Percentiles rank a stretch among this genome's conserved stretches.
These are phyloP conservation scores for Episyrphus balteatus DNA, from an alignment of 1,140 invertebrate genomes.

Conservation along the genomic window DNA sequence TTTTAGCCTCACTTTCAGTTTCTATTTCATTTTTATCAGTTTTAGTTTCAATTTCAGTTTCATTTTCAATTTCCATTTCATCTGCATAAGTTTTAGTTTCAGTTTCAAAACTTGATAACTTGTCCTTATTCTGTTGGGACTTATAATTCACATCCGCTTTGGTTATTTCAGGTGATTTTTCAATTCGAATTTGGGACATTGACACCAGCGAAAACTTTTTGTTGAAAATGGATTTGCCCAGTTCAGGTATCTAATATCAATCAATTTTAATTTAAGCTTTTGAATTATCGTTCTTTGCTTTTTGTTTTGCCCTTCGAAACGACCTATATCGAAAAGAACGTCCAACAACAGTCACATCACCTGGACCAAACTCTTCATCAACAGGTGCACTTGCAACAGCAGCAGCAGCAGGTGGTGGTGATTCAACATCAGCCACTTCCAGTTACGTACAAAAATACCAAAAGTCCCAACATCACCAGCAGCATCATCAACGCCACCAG, in stretches of 20 bases:
- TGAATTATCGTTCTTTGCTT: too few species aligned
- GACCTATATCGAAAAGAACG: not conserved
- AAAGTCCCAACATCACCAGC: slow-evolving; percentile 17
- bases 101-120: too few species aligned
- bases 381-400: not conserved
- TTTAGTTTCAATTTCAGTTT: too few species aligned
- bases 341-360: not conserved
- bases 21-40: too few species aligned
- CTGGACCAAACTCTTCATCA: slow-evolving; percentile 13
- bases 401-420: slow-evolving; percentile 9
- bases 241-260: not conserved
- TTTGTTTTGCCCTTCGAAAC: too few species aligned
- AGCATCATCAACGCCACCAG: slow-evolving; percentile 8
- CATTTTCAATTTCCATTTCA: too few species aligned
- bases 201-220: slow-evolving; percentile 87
- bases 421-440: slow-evolving; percentile 9
- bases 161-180: slow-evolving; percentile 47
- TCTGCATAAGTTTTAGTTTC: too few species aligned
- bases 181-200: slow-evolving; percentile 86
- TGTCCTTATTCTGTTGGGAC: slow-evolving; percentile 36
- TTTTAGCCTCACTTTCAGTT: too few species aligned
- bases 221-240: slow-evolving; percentile 43
- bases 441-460: slow-evolving; percentile 11
- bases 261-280: not conserved
- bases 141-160: slow-evolving; percentile 29